Percentiles rank a stretch among this genome's conserved stretches.
Evolutionary conservation across 1,140 invertebrate species (phyloP).

Genomic region (Pogonomyrmex californicus): DNA sequence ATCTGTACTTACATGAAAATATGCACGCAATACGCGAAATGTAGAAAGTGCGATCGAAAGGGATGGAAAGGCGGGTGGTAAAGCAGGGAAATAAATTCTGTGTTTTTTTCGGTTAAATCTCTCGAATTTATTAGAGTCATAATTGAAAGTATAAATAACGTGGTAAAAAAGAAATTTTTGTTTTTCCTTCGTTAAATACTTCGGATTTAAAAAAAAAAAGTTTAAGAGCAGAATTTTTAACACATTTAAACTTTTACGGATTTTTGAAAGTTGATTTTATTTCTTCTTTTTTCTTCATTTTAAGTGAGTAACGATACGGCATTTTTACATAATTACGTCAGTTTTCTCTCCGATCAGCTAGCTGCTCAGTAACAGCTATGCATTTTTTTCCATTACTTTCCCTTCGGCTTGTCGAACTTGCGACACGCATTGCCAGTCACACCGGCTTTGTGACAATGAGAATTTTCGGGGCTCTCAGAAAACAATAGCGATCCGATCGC

Average conservation of each 20-base stretch:
- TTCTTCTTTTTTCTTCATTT: background rate
- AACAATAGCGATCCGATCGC: slow-evolving; percentile 42
- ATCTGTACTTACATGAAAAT: background rate
- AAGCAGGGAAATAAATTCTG: slow-evolving; percentile 10
- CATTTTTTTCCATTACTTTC: slow-evolving; percentile 37
- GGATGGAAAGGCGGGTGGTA: background rate
- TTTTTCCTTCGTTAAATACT: background rate
- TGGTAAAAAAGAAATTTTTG: background rate
- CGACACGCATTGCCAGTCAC: slow-evolving; percentile 45
- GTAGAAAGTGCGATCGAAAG: slow-evolving; percentile 51
- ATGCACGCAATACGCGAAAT: background rate
- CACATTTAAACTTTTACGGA: no score
- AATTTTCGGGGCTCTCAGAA: slow-evolving; percentile 8
- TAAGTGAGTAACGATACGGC: background rate
- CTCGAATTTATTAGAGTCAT: background rate
- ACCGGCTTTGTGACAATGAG: slow-evolving; percentile 38
- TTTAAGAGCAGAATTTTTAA: background rate
- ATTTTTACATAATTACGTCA: slow-evolving; percentile 10
- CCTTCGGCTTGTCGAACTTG: slow-evolving; percentile 22
- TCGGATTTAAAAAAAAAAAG: background rate
- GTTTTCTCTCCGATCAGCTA: background rate
- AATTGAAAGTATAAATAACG: background rate
- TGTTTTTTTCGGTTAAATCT: background rate
- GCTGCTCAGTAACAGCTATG: background rate
- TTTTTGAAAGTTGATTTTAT: background rate